phyloP scores from a whole-genome alignment of 2,113 vertebrate species.

The Noturus placidus region DNA sequence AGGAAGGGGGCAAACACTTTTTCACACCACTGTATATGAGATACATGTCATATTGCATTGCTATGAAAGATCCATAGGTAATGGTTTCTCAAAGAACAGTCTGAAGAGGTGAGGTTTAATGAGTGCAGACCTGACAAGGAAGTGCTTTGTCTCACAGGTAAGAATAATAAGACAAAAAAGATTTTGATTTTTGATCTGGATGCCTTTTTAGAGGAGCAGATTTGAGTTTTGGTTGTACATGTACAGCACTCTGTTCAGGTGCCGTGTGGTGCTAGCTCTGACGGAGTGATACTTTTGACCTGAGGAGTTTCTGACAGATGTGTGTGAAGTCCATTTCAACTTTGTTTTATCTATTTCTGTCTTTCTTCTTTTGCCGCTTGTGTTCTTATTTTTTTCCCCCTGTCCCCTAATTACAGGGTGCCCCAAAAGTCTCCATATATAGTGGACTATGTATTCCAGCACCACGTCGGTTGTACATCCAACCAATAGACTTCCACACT shows the following conservation, averaged over 20 bases:
- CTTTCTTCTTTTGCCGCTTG: background rate
- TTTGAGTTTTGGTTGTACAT: background rate
- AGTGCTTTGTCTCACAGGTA: background rate
- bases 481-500: too few species aligned
- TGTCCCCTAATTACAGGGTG: too few species aligned
- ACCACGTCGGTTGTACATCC: too few species aligned
- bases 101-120: background rate
- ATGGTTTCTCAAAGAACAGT: background rate
- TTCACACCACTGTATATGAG: too few species aligned
- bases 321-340: background rate
- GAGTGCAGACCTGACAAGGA: background rate
- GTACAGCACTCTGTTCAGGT: background rate
- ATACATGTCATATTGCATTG: too few species aligned
- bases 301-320: background rate
- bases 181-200: background rate
- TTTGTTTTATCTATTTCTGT: background rate
- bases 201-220: background rate
- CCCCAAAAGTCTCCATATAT: too few species aligned
- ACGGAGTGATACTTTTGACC: background rate
- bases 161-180: background rate
- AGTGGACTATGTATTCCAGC: too few species aligned
- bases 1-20: too few species aligned
- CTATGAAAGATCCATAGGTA: background rate
- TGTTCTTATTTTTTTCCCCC: background rate
- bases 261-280: background rate